Conservation (phyloP, 2,888 invertebrate genomes). For the Pseudococcus longispinus region DNA sequence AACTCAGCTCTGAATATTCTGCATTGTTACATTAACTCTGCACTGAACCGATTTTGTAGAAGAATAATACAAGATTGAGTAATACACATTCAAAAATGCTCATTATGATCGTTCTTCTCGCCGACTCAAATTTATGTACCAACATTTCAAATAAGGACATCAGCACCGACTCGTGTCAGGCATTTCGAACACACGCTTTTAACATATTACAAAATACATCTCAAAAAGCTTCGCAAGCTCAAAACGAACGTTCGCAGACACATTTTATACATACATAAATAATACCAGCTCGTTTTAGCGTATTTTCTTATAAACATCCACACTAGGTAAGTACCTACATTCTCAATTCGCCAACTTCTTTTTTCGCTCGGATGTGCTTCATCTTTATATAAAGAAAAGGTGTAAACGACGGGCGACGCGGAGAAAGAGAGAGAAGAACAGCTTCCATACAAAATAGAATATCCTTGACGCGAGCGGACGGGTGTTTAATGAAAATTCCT, state of each 20-base stretch:
- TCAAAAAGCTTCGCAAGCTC: neutral
- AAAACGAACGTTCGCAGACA: too few species aligned
- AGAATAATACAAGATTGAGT: too few species aligned
- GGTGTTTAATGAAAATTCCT: constrained; percentile 49
- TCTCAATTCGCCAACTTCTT: constrained; percentile 29
- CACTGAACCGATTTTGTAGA: too few species aligned
- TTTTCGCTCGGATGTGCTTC: constrained; percentile 11
- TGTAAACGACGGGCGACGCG: neutral
- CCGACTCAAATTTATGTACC: too few species aligned
- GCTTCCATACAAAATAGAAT: constrained; percentile 21
- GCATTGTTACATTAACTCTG: too few species aligned
- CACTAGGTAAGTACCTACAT: neutral
- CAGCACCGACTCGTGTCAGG: too few species aligned
- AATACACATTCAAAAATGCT: too few species aligned
- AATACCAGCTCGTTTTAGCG: neutral
- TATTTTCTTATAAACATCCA: neutral
- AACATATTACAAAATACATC: neutral
- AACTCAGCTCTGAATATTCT: too few species aligned
- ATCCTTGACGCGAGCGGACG: neutral
- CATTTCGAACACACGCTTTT: too few species aligned
- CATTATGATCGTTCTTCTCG: too few species aligned
- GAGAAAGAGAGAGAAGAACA: neutral
- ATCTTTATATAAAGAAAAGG: neutral
- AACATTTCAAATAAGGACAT: too few species aligned
- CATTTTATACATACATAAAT: neutral